phyloP scores from a whole-genome alignment of 1,140 invertebrate genomes.

The Ceratosolen fusciceps region DNA sequence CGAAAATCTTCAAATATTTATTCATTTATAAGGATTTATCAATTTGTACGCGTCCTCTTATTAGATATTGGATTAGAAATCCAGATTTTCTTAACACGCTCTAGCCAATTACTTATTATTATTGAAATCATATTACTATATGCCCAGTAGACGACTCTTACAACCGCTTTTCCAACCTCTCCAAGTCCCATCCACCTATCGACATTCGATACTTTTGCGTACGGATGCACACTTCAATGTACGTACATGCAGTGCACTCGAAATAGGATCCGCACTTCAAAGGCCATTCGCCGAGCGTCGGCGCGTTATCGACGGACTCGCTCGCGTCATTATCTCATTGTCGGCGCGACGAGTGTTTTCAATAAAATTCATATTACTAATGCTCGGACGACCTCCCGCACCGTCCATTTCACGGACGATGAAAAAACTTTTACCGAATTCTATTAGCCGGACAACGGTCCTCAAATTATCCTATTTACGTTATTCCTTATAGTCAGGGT shows the following conservation, averaged over 20 bases:
- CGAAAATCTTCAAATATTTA: no score
- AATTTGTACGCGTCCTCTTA: no score
- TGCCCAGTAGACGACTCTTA: no score
- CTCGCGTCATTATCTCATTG: constrained; percentile 50
- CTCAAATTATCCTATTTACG: no score
- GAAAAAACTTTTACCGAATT: neutral
- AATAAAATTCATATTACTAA: constrained; percentile 62
- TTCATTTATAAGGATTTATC: no score
- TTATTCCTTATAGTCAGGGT: no score
- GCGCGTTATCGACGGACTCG: neutral
- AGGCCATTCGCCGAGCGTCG: neutral
- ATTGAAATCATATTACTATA: no score
- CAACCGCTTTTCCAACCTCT: neutral
- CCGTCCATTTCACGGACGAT: neutral
- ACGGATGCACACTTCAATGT: neutral
- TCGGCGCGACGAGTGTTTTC: constrained; percentile 55
- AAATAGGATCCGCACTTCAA: constrained; percentile 16
- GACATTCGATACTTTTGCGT: neutral
- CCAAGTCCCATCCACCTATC: neutral
- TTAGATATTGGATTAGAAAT: no score
- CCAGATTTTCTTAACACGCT: no score
- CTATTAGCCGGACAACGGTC: neutral
- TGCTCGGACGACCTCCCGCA: constrained; percentile 30
- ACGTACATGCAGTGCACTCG: neutral
- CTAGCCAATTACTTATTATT: no score